Conservation (phyloP, 2,888 invertebrate species). For the Meteorus cinctellus region DNA sequence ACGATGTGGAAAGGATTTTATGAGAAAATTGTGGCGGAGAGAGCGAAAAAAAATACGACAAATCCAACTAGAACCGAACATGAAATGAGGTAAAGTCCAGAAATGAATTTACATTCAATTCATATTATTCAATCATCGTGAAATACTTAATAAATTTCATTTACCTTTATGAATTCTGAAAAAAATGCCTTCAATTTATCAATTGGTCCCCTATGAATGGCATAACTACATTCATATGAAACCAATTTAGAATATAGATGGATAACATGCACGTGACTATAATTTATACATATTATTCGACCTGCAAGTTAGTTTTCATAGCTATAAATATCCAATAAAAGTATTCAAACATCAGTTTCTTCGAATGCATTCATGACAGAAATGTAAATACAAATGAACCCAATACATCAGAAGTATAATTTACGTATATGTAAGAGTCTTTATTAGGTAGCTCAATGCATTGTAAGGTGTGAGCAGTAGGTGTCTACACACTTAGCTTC, state of each 20-base stretch:
- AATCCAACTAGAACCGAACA: slow-evolving; percentile 79
- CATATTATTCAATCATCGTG: background rate
- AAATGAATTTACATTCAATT: background rate
- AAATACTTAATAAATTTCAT: background rate
- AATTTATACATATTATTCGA: too few species aligned
- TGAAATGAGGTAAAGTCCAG: slow-evolving; percentile 77
- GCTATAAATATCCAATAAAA: background rate
- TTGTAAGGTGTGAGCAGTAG: slow-evolving; percentile 1
- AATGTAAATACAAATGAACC: too few species aligned
- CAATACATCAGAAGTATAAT: too few species aligned
- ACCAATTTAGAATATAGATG: too few species aligned
- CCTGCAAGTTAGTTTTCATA: background rate
- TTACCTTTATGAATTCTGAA: background rate
- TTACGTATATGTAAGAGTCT: too few species aligned
- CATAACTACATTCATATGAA: too few species aligned
- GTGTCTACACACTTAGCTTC: background rate
- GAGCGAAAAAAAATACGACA: slow-evolving; percentile 78
- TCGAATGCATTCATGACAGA: too few species aligned
- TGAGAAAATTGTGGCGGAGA: slow-evolving; percentile 73
- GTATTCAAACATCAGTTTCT: background rate
- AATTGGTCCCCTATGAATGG: background rate
- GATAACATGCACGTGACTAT: too few species aligned
- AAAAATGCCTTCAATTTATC: background rate
- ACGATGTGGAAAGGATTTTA: slow-evolving; percentile 86
- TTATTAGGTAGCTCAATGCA: background rate